phyloP scores from a whole-genome alignment of 1,140 invertebrate genomes.

The Himalopsyche phryganea region DNA sequence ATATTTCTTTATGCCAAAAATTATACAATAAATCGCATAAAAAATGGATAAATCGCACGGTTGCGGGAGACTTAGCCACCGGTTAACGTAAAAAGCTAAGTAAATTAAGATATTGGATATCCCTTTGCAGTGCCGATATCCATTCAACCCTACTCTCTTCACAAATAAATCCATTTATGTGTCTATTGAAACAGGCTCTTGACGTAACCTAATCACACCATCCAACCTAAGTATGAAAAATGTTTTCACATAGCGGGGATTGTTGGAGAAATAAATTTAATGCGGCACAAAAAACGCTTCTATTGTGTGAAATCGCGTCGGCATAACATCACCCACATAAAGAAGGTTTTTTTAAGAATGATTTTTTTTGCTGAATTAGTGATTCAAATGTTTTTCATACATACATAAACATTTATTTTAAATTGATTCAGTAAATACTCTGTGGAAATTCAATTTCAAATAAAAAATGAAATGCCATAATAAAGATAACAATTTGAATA shows the following conservation, averaged over 20 bases:
- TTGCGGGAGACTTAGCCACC: slow-evolving; percentile 9
- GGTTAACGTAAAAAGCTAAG: slow-evolving; percentile 30
- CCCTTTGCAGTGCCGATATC: slow-evolving; percentile 27
- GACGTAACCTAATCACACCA: slow-evolving; percentile 32
- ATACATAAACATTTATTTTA: too few relatives aligned
- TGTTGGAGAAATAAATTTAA: slow-evolving; percentile 31
- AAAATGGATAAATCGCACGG: slow-evolving; percentile 11
- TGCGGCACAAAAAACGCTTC: slow-evolving; percentile 25
- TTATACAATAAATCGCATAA: slow-evolving; percentile 24
- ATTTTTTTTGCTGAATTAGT: slow-evolving; percentile 3
- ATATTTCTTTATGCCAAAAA: slow-evolving; percentile 24
- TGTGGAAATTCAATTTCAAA: too few relatives aligned
- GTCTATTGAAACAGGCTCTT: slow-evolving; percentile 14
- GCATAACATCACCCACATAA: slow-evolving; percentile 25
- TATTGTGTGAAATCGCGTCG: slow-evolving; percentile 24
- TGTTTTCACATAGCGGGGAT: slow-evolving; percentile 30
- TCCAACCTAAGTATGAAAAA: slow-evolving; percentile 20
- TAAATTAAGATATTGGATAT: slow-evolving; percentile 36
- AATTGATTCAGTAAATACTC: too few relatives aligned
- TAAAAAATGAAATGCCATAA: too few relatives aligned
- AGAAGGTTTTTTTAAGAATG: slow-evolving; percentile 22
- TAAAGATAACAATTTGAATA: too few relatives aligned
- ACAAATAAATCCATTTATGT: slow-evolving; percentile 25
- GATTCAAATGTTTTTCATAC: too few relatives aligned
- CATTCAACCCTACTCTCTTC: slow-evolving; percentile 26